These are phyloP conservation scores for Sebastes minor DNA, from an alignment of 2,797 vertebrate genomes.

Conservation along the genomic window DNA sequence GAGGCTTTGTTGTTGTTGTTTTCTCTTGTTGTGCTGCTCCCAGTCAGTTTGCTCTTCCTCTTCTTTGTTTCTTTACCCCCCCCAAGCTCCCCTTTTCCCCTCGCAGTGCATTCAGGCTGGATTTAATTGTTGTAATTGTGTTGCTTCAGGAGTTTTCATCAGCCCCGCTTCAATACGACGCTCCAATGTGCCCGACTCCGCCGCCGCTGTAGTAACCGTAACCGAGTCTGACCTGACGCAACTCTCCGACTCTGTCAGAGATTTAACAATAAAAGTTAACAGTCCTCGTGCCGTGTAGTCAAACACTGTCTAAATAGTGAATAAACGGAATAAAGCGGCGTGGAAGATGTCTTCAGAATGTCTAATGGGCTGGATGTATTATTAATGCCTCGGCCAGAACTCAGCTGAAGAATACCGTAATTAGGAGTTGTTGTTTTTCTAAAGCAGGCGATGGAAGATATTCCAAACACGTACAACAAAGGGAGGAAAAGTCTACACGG, in stretches of 20 bases:
- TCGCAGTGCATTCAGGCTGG: slow-evolving; percentile 26
- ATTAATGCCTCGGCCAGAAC: slow-evolving; percentile 70
- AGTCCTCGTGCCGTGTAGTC: slow-evolving; percentile 30
- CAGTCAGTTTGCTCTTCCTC: slow-evolving; percentile 30
- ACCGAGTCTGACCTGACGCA: slow-evolving; percentile 8
- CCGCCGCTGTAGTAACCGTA: neutral
- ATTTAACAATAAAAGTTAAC: slow-evolving; percentile 61
- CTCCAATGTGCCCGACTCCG: neutral
- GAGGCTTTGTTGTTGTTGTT: slow-evolving; percentile 67
- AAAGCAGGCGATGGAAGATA: slow-evolving; percentile 59
- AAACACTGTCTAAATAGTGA: slow-evolving; percentile 61
- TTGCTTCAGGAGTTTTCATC: slow-evolving; percentile 54
- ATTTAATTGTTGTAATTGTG: slow-evolving; percentile 75
- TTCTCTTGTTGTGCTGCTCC: slow-evolving; percentile 38
- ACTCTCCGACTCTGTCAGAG: slow-evolving; percentile 23
- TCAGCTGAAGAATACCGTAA: slow-evolving; percentile 64
- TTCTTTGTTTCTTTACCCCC: neutral
- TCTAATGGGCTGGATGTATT: slow-evolving; percentile 69
- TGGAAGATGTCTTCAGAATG: slow-evolving; percentile 58
- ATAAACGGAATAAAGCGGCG: slow-evolving; percentile 60
- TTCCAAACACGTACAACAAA: slow-evolving; percentile 60
- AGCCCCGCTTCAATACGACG: slow-evolving; percentile 1
- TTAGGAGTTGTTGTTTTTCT: slow-evolving; percentile 76
- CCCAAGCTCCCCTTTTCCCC: neutral
- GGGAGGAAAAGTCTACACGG: slow-evolving; percentile 59